Evolutionary conservation across 2,888 invertebrate species (phyloP).

Genomic region (Hypomecis atomaria): DNA sequence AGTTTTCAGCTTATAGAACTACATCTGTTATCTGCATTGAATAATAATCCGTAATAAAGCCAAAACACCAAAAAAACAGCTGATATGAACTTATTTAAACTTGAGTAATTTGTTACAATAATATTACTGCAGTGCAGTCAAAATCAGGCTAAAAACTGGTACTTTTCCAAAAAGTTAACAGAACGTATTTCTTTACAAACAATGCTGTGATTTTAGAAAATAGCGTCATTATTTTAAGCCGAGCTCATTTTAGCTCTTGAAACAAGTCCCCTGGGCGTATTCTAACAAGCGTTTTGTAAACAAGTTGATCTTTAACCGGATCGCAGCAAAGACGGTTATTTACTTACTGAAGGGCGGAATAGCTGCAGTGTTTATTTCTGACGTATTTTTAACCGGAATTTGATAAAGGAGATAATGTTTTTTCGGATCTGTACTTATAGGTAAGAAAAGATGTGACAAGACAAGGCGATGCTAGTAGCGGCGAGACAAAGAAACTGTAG

Average conservation of each 20-base stretch:
- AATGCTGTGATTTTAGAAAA: slow-evolving; percentile 47
- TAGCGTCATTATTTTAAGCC: slow-evolving; percentile 51
- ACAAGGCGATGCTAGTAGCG: too few relatives aligned
- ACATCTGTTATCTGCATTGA: too few relatives aligned
- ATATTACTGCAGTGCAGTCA: not conserved
- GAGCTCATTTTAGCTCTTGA: slow-evolving; percentile 51
- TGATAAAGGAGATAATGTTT: too few relatives aligned
- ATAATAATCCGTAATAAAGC: too few relatives aligned
- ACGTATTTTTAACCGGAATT: too few relatives aligned
- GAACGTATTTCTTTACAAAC: slow-evolving; percentile 26
- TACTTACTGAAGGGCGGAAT: slow-evolving; percentile 22
- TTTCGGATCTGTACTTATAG: too few relatives aligned
- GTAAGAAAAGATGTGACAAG: too few relatives aligned
- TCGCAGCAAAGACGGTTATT: slow-evolving; percentile 39
- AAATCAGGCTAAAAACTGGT: not conserved
- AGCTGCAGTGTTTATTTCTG: slow-evolving; percentile 9
- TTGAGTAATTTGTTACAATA: not conserved
- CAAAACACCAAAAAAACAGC: too few relatives aligned
- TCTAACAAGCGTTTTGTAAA: slow-evolving; percentile 52
- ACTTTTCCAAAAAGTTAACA: not conserved
- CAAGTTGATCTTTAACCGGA: slow-evolving; percentile 50
- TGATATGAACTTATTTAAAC: not conserved
- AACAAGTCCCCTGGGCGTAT: slow-evolving; percentile 51
- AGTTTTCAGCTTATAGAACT: too few relatives aligned
- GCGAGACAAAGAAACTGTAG: too few relatives aligned